Evolutionary conservation across 2,113 vertebrate genomes (phyloP).

Genomic region (Notarius quadriscutis): DNA sequence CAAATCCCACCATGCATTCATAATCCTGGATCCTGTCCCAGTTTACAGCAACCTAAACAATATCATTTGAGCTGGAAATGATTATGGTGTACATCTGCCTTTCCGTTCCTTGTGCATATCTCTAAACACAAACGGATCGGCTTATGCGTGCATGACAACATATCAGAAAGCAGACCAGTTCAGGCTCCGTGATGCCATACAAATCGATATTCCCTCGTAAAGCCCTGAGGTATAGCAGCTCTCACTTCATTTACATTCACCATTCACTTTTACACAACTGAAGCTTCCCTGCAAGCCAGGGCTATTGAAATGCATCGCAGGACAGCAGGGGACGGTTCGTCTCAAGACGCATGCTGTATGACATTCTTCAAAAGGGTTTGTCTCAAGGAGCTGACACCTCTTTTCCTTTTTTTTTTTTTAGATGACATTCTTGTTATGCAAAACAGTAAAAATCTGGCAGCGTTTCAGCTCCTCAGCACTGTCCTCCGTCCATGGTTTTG

Average conservation of each 20-base stretch:
- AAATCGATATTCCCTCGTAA: constrained; percentile 9
- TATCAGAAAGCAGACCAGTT: not conserved
- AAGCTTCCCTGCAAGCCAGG: constrained; percentile 19
- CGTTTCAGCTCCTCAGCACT: not conserved
- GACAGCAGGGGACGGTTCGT: constrained; percentile 1
- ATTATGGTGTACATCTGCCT: not conserved
- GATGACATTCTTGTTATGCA: constrained; percentile 24
- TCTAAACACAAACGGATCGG: not conserved
- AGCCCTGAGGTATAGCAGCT: not conserved
- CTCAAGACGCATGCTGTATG: constrained; percentile 54
- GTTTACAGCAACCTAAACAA: constrained; percentile 2
- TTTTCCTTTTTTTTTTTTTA: constrained; percentile 1
- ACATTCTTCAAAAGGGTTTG: constrained; percentile 44
- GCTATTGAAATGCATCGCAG: constrained; percentile 16
- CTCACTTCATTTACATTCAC: constrained; percentile 14
- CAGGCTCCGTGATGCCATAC: not conserved
- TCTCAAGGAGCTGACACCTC: constrained; percentile 20
- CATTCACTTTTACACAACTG: constrained; percentile 32
- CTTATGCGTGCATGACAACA: not conserved
- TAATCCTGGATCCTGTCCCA: constrained; percentile 4
- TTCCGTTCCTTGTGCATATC: not conserved
- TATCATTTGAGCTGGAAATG: not conserved
- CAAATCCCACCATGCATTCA: not conserved
- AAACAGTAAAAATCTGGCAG: constrained; percentile 3
- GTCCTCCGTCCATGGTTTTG: not conserved